A percentile compares a stretch with the other conserved stretches of the same genome.
phyloP scores from a whole-genome alignment of 2,797 vertebrate species.

The Mormyrops boulengeri region DNA sequence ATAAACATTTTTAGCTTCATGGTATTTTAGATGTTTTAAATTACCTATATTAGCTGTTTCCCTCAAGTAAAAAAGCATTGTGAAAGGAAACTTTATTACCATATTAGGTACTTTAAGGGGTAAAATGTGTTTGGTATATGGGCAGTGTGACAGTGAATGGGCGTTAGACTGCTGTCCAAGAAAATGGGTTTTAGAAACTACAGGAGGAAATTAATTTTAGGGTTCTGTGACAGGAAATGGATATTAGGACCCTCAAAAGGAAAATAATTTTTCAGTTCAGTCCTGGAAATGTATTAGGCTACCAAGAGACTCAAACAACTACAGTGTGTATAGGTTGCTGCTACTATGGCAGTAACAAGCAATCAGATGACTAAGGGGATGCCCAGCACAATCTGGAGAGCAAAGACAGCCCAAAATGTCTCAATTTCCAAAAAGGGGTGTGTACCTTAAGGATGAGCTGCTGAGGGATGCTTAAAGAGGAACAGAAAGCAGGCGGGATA shows the following conservation, averaged over 20 bases:
- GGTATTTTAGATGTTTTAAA: background rate
- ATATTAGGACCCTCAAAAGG: background rate
- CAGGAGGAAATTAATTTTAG: background rate
- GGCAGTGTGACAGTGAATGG: background rate
- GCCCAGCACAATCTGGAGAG: background rate
- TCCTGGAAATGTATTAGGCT: background rate
- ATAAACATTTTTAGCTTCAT: background rate
- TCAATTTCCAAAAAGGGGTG: background rate
- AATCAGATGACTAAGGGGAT: background rate
- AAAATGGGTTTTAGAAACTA: background rate
- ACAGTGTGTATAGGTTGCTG: background rate
- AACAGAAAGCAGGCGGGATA: background rate
- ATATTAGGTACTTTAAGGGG: background rate
- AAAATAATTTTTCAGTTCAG: background rate
- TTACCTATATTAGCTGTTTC: constrained; percentile 47
- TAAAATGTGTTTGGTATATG: background rate
- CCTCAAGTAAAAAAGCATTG: constrained; percentile 39
- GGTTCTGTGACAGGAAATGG: background rate
- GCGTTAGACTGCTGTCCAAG: background rate
- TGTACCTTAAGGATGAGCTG: background rate
- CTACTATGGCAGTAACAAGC: background rate
- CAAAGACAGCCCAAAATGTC: background rate
- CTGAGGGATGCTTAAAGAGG: background rate
- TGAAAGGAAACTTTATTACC: background rate
- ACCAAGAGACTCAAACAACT: background rate